Evolutionary conservation across 1,140 invertebrate species (phyloP), one percentile per base, ranked within the genome.

Genomic region (Portunus trituberculatus): DNA sequence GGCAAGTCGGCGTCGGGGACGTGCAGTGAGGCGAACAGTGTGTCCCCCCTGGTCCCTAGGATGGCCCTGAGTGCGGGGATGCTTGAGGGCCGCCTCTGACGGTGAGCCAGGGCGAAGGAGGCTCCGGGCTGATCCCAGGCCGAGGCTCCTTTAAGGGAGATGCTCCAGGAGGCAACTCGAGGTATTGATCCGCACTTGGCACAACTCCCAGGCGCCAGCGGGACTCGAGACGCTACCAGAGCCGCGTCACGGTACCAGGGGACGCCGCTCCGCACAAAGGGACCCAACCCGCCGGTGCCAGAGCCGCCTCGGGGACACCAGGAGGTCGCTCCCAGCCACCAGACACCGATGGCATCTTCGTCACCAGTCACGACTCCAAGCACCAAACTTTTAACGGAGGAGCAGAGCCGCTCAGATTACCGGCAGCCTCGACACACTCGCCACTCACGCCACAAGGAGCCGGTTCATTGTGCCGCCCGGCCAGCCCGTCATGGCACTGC

Each of bases 111-210:
- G 67, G 67, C 67, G 67, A 76, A 76, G 67, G 25, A 76, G 67
- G 67, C 67, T 76, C 67, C 67, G 67, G 67, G 67, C 20, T 76
- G 67, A 76, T 76, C 67, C 67, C 67, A n/a, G 16, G 67, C 67
- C 67, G 67, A n/a, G 67, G 67, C 67, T 76, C 67, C 67, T 76
- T 76, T 76, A 76, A 76, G 67, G 67, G 67, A 76, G 67, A 76
- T 76, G 67, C 67, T 76, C 67, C 67, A 76, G 67, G 67, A 76
- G 67, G 67, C 67, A n/a, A n/a, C 20, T 76, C 20, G 67, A 76
- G 67, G 67, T 76, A 76, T 76, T 76, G 67, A 76, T 76, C 67
- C 67, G 67, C 67, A 76, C 67, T 76, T 76, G 67, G 67, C 67
- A 76, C 67, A n/a, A n/a, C 67, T 76, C 67, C 67, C 67, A 76